These are phyloP conservation scores for Alcis repandata DNA, from an alignment of 2,888 invertebrate species.

Conservation along the genomic window DNA sequence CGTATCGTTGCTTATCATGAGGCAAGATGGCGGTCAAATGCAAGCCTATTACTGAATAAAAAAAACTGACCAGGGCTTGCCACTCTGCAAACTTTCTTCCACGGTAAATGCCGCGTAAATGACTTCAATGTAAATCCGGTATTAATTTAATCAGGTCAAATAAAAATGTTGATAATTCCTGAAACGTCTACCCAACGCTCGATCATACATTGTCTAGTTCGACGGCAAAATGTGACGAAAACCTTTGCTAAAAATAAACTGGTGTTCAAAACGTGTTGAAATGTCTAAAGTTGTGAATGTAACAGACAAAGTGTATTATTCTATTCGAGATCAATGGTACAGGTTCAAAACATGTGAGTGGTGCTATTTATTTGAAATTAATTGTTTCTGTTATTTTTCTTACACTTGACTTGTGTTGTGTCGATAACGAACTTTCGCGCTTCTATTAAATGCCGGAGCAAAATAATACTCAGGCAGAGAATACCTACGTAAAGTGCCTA, in stretches of 20 bases:
- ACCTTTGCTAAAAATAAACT: conserved; percentile 1
- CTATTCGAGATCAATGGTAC: conserved; percentile 71
- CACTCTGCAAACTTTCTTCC: no score
- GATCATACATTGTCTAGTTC: conserved; percentile 29
- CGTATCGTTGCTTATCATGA: no score
- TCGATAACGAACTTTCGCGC: no score
- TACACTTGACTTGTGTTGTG: no score
- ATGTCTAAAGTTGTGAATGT: conserved; percentile 68
- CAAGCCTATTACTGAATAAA: no score
- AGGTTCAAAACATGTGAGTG: conserved; percentile 77
- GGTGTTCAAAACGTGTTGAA: conserved; percentile 26
- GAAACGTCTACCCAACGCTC: conserved; percentile 18
- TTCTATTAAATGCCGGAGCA: no score
- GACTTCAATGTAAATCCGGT: neutral
- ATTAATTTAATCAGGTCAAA: conserved; percentile 20
- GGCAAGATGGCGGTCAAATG: no score
- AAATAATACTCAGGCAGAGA: no score
- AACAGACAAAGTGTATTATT: conserved; percentile 60
- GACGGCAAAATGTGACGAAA: conserved; percentile 25
- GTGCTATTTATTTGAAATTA: neutral
- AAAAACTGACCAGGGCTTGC: no score
- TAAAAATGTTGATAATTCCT: conserved; percentile 40
- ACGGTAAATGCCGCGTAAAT: no score
- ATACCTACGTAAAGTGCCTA: no score
- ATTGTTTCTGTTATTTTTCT: no score